A percentile compares a stretch with the other conserved stretches of the same genome.
These are phyloP conservation scores for Nasonia giraulti DNA, from an alignment of 1,140 invertebrate species.

Conservation along the genomic window DNA sequence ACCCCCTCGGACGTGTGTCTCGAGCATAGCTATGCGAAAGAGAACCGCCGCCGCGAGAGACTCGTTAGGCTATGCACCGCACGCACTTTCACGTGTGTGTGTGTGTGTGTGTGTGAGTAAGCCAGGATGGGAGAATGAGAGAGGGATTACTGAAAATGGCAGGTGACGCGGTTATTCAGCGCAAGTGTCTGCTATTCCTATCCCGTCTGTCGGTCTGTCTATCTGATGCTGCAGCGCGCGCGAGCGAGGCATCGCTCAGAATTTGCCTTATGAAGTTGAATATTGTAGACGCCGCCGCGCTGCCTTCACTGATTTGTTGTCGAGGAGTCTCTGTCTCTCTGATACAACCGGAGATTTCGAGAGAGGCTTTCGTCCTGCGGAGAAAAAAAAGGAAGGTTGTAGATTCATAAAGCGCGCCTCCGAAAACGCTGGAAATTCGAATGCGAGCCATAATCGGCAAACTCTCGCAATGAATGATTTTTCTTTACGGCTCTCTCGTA, in stretches of 20 bases:
- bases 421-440: no score
- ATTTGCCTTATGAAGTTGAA: constrained; percentile 18
- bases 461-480: no score
- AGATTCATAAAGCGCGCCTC: no score
- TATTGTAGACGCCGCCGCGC: neutral
- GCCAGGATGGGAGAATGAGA: neutral
- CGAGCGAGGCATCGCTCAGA: neutral
- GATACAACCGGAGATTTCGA: no score
- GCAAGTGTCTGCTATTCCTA: constrained; percentile 25
- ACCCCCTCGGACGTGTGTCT: constrained; percentile 48
- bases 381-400: no score
- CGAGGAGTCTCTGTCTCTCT: neutral
- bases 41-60: neutral
- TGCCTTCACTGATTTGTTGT: neutral
- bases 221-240: neutral
- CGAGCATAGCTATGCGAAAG: constrained; percentile 53
- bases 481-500: no score
- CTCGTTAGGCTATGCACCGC: constrained; percentile 22
- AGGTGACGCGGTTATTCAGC: constrained; percentile 35
- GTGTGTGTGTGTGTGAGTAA: neutral
- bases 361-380: no score
- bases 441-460: no score
- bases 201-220: neutral
- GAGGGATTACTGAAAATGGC: constrained; percentile 33
- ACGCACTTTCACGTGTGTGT: neutral